Base-by-base conservation (phyloP, 2,797 vertebrate genomes). In the Pangasius mekongensis region DNA sequence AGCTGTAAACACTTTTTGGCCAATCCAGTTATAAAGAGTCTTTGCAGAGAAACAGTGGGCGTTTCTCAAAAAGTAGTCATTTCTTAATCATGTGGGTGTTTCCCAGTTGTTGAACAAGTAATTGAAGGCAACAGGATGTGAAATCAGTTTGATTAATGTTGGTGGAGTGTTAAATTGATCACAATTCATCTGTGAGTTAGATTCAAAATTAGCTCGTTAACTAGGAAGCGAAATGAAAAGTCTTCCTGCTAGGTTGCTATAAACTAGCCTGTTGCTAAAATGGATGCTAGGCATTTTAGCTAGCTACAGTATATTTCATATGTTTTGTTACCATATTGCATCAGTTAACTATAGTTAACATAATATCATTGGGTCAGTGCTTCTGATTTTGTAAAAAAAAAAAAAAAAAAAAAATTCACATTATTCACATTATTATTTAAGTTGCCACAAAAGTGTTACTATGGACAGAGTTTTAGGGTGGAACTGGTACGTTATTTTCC, bases 11-110 rank as follows among this genome's bases (percentile, higher is more conserved):
- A 7, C 11, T 18, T 52, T 52, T 22, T 52, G 20, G 11, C 43
- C 13, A 76, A 30, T 60, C 8, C 11, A 10, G 3, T 64, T 64
- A 18, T 47, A 78, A 77, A 78, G 27, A 20, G 3, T 80, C 52
- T 60, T 82, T 83, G 58, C 36, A 47, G 54, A 80, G 18, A 82
- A 64, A 64, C 16, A 30, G 36, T 83, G 36, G 58, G 80, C 4
- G 58, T 83, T 83, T 83, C 58, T 83, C 14, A 64, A 43, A 83
- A 83, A 60, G 56, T 81, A 81, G 20, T 60, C 78, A 81, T 80
- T 39, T 81, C 56, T 27, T 62, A 62, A 43, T 62, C 58, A 64
- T n/a, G 47, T 80, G 8, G 60, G 43, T 56, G 36, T 83, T 83
- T 81, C 56, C 33, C 78, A 81, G 56, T 27, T 81, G 33, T 81